Percentiles rank a stretch among this genome's conserved stretches.
Conservation (phyloP, 1,140 invertebrate species). For the Aricia agestis region DNA sequence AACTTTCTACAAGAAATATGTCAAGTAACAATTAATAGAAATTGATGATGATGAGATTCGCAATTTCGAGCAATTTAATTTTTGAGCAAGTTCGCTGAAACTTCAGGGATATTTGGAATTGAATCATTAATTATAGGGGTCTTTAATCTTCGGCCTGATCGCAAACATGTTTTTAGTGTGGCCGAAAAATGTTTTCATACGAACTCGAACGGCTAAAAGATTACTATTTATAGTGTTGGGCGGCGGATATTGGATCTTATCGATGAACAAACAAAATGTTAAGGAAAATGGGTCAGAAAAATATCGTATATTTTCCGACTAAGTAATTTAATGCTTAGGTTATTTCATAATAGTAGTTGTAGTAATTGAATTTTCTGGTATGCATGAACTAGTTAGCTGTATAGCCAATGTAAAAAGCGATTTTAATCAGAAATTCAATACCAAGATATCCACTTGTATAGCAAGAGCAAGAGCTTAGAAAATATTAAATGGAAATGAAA, state of each 20-base stretch:
- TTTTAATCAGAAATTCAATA: too few species aligned
- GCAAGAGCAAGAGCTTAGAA: too few species aligned
- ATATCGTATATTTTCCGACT: conserved; percentile 9
- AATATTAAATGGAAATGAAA: too few species aligned
- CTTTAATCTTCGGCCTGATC: conserved; percentile 38
- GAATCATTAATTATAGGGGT: conserved; percentile 31
- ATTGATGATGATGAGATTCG: background rate
- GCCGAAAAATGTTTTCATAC: conserved; percentile 23
- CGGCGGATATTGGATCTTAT: conserved; percentile 3
- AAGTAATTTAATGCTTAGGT: background rate
- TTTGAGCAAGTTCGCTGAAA: background rate
- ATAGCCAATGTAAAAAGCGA: too few species aligned
- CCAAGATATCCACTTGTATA: too few species aligned
- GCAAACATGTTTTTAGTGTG: conserved; percentile 43
- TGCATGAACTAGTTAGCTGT: background rate
- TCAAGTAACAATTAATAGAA: background rate
- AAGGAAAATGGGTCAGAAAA: background rate
- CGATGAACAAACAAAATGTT: conserved; percentile 6
- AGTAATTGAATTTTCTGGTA: background rate
- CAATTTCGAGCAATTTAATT: conserved; percentile 11
- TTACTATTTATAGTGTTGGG: conserved; percentile 14
- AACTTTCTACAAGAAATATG: background rate
- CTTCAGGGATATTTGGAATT: conserved; percentile 8
- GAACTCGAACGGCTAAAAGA: conserved; percentile 11
- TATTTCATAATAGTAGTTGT: background rate